Evolutionary conservation across 2,888 invertebrate genomes (phyloP).

Genomic region (Argyra leucocephala): DNA sequence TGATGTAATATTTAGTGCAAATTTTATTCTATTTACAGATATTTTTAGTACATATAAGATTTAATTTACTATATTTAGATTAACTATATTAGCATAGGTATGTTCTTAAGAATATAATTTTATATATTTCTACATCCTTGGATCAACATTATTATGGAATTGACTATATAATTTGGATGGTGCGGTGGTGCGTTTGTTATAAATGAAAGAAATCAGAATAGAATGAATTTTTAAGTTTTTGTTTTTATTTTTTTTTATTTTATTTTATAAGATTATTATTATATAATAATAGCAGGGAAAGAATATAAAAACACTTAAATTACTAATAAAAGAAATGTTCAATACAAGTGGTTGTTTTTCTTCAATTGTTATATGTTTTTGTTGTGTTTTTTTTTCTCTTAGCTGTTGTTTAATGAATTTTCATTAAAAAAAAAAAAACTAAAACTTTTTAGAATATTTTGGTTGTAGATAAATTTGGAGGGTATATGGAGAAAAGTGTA

Average conservation of each 20-base stretch:
- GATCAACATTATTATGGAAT: background rate
- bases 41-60: background rate
- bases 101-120: background rate
- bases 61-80: conserved; percentile 1
- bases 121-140: background rate
- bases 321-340: background rate
- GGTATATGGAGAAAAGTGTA: too few relatives aligned
- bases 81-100: background rate
- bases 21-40: background rate
- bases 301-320: background rate
- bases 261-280: background rate
- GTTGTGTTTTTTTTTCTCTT: background rate
- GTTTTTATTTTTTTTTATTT: background rate
- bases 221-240: too few relatives aligned
- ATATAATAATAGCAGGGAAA: background rate
- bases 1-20: background rate
- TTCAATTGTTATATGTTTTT: too few relatives aligned
- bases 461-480: too few relatives aligned
- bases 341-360: background rate
- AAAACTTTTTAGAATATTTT: too few relatives aligned
- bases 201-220: too few relatives aligned
- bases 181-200: background rate
- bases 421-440: background rate
- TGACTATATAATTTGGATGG: background rate
- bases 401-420: background rate